Evolutionary conservation across 2,888 invertebrate genomes (phyloP), one percentile per base, ranked within the genome.

Genomic region (Drosophila neotestacea): DNA sequence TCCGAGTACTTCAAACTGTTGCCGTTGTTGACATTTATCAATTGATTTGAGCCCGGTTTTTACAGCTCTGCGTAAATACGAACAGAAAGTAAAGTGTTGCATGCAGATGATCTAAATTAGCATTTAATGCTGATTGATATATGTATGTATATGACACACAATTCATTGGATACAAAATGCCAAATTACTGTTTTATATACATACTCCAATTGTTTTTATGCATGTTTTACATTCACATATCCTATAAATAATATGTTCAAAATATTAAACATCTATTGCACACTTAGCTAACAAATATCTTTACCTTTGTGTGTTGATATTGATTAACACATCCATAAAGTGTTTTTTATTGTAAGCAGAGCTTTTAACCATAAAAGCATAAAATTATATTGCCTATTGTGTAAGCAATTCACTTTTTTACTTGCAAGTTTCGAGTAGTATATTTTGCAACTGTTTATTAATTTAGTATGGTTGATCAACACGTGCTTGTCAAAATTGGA

Each of bases 41-140:
- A 82, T 77, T 81, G 84, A 80, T 80, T 82, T 71, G 54, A 69
- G 64, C 60, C 67, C 42, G 74, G 63, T 60, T 66, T 41, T 41
- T 7, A 42, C 28, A 46, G 30, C 1, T 32, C 48, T 11, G 13
- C 42, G 16, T 16, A n/a, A 44, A 44, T 16, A 4, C 4, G 9
- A 41, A 9, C 1, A 6, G 27, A 9, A 61, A 9, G 38, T 42
- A 28, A 50, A 50, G 28, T 46, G 32, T 47, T 39, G 7, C 7
- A 28, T 46, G 44, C 44, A 27, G 56, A 46, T 46, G 22, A 39
- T 13, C 32, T 27, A 32, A 58, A 63, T 70, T 27, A 39, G 42
- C 54, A 47, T 42, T 46, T 51, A 61, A 51, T 51, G 27, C 62
- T 47, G 46, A 62, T 70, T 70, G 39, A 70, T 70, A 54, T 55